A percentile compares a stretch with the other conserved stretches of the same genome.
Evolutionary conservation across 2,888 invertebrate species (phyloP).

Genomic region (Polyommatus iphigenia): DNA sequence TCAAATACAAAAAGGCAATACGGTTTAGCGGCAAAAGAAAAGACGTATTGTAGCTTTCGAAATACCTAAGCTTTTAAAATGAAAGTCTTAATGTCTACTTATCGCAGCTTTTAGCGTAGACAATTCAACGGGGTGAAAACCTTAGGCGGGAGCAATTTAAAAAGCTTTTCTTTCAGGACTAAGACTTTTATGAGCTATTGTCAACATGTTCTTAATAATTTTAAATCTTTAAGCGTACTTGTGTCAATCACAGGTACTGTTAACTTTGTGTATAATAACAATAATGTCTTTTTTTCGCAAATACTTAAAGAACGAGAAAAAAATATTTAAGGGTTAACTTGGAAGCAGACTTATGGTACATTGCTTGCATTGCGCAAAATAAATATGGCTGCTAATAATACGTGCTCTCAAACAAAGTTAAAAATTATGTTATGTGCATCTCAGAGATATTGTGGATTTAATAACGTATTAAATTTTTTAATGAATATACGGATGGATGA

Average conservation of each 20-base stretch:
- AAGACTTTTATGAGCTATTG: not conserved
- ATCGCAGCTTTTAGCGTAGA: constrained; percentile 29
- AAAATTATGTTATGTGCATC: no score
- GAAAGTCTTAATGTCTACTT: constrained; percentile 30
- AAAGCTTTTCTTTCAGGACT: not conserved
- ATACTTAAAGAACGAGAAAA: no score
- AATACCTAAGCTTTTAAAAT: constrained; percentile 27
- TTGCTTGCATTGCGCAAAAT: no score
- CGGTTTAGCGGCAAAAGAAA: not conserved
- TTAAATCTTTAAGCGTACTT: not conserved
- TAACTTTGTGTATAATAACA: no score
- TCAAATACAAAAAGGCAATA: not conserved
- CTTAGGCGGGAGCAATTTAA: constrained; percentile 5
- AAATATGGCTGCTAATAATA: no score
- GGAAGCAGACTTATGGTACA: no score
- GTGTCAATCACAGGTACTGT: not conserved
- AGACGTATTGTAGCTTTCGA: not conserved
- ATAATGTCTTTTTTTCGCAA: no score
- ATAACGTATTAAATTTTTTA: no score
- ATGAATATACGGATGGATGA: no score
- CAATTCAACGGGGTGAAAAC: constrained; percentile 23
- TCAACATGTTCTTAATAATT: not conserved
- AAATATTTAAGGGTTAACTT: no score
- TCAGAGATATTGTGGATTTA: no score
- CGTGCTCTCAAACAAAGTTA: no score